phyloP scores from a whole-genome alignment of 2,888 invertebrate genomes.

The Prosapia bicincta region DNA sequence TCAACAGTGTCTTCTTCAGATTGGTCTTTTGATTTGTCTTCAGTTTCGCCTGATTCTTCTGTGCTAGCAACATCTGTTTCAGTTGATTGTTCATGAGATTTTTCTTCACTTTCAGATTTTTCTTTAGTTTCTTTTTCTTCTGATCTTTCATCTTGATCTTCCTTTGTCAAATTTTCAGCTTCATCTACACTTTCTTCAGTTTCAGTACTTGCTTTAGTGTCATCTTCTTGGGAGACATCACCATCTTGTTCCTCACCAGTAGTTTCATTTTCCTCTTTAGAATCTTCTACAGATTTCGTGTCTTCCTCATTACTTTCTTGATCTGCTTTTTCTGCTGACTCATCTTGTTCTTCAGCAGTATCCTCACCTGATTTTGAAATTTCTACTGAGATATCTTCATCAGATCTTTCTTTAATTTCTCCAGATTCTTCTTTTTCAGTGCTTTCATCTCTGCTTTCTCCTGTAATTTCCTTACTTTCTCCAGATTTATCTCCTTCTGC shows the following conservation, averaged over 20 bases:
- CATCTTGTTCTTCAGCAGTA: slow-evolving; percentile 48
- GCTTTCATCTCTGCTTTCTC: slow-evolving; percentile 42
- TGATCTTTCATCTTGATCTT: neutral
- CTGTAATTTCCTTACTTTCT: slow-evolving; percentile 32
- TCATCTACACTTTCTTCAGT: slow-evolving; percentile 19
- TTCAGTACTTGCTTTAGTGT: slow-evolving; percentile 40
- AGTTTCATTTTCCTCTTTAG: slow-evolving; percentile 13
- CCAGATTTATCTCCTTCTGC: slow-evolving; percentile 33
- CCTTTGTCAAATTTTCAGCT: slow-evolving; percentile 6
- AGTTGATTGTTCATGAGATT: neutral
- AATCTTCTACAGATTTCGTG: slow-evolving; percentile 26
- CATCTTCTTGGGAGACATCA: slow-evolving; percentile 45
- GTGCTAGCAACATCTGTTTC: slow-evolving; percentile 39
- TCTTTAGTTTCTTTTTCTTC: slow-evolving; percentile 25
- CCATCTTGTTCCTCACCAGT: slow-evolving; percentile 31
- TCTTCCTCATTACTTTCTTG: slow-evolving; percentile 35
- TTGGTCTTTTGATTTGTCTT: slow-evolving; percentile 29
- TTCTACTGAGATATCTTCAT: slow-evolving; percentile 49
- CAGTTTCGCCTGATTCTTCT: slow-evolving; percentile 42
- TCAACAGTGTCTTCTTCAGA: slow-evolving; percentile 35
- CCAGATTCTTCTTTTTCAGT: slow-evolving; percentile 37
- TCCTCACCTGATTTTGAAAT: slow-evolving; percentile 52
- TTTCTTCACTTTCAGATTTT: neutral
- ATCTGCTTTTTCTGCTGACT: slow-evolving; percentile 35
- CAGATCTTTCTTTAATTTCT: slow-evolving; percentile 38